Evolutionary conservation across 2,888 invertebrate species (phyloP), one percentile per base, ranked within the genome.

Genomic region (Drepana falcataria): DNA sequence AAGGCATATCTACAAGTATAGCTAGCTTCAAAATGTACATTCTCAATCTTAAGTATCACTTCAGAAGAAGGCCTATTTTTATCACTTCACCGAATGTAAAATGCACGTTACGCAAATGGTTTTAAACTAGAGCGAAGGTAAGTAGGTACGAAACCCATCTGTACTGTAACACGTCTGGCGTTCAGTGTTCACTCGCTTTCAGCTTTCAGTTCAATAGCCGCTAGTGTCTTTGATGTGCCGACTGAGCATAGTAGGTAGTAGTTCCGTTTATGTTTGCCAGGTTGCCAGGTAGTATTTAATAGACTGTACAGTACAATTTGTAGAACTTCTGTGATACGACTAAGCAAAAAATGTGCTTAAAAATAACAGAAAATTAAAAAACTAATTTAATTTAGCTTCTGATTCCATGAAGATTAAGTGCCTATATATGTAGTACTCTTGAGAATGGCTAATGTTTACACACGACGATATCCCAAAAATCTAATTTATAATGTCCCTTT

Each of bases 211-310:
- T 80, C 81, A 84, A 73, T 77, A 79, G 68, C 68, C 76, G 71
- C 67, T 63, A 69, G 71, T 61, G 70, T 72, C 84, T 87, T 88
- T 87, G 87, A 88, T 82, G 83, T 83, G 69, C 66, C 72, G 73
- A 72, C 64, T 84, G 79, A 82, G 81, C 80, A 82, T 77, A 77
- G 78, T 77, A 75, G 77, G 75, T 76, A 3, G 4, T 37, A 44
- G 3, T 44, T 73, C 73, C 68, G 71, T 69, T 76, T 74, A 72
- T 68, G 64, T 68, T 58, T 65, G 63, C 60, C 62, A 65, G 63
- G 64, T 58, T 65, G 70, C 60, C 76, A 79, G 81, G 77, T 80
- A 71, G 62, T 80, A 77, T 82, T 77, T 75, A 73, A 80, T 79
- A 73, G 72, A 65, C 54, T 66, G 62, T 69, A 68, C 64, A 67